Evolutionary conservation across 2,888 invertebrate species (phyloP), one percentile per base, ranked within the genome.

Genomic region (Stenchaetothrips biformis): DNA sequence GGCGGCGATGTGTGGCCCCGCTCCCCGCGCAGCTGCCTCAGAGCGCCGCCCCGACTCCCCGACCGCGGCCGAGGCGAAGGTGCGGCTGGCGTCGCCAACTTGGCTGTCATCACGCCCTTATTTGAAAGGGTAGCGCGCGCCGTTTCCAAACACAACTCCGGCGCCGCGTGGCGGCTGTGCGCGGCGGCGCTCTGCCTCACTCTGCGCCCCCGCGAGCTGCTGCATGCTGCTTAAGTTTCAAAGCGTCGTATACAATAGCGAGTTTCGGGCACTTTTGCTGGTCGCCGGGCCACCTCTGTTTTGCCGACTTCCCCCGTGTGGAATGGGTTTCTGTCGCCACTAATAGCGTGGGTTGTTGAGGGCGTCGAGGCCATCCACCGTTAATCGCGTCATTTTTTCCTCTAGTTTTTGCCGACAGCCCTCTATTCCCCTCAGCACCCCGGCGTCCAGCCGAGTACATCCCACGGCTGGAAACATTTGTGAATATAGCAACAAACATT

Each of bases 201-300:
- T 4, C 37, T 37, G 37, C n/a, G n/a, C 37, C 37, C 4, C 37
- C 37, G 37, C 37, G 37, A 37, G 4, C 37, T 7, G 59, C 59
- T 59, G 18, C 59, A 18, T 59, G 59, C 59, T 18, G 59, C 59
- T 59, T 18, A 59, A 59, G 59, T 59, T 59, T 59, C 59, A 59
- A 59, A 74, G 67, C 67, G 67, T 25, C 67, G 67, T 74, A 74
- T 74, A 74, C 67, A 74, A 74, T 74, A 11, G 67, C 67, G 25
- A 74, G 67, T 74, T 74, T 74, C 9, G 2, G 67, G 21, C 21
- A 9, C 59, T 59, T 59, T 59, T 18, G 59, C 59, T 18, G 59
- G 59, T 53, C 53, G 13, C 13, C 53, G 53, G 53, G 37, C 37
- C 37, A 4, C 2, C 37, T 37, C 37, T 37, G 37, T 37, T 37